Conservation (phyloP, 2,888 invertebrate species). For the Pheosia tremula region DNA sequence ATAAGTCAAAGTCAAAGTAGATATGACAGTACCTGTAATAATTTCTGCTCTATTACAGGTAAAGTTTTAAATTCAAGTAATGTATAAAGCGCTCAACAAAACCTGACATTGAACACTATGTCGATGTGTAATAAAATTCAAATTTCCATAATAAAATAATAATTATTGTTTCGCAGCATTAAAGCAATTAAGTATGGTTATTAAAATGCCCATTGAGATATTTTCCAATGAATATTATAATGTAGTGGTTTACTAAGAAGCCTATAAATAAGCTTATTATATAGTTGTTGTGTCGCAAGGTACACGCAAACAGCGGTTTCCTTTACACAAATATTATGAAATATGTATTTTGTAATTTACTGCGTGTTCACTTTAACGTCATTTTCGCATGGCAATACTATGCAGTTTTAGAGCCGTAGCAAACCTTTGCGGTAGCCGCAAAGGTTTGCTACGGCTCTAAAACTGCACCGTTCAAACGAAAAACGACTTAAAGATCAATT, state of each 20-base stretch:
- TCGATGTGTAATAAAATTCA: no score
- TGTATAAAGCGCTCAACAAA: background rate
- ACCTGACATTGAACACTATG: background rate
- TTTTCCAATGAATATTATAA: conserved; percentile 24
- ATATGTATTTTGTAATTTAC: no score
- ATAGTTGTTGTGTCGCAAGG: conserved; percentile 14
- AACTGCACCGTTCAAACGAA: no score
- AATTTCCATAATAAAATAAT: background rate
- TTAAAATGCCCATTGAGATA: conserved; percentile 16
- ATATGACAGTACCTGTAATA: no score
- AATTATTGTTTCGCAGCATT: conserved; percentile 10
- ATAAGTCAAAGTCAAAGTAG: no score
- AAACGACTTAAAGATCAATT: no score
- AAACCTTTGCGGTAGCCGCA: no score
- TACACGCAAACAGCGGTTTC: conserved; percentile 16
- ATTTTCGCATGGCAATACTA: no score
- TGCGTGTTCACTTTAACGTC: no score
- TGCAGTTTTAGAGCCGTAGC: no score
- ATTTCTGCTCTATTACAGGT: no score
- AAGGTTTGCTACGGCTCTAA: no score
- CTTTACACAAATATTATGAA: background rate
- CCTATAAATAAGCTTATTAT: conserved; percentile 23
- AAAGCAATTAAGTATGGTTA: conserved; percentile 4
- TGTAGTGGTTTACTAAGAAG: conserved; percentile 35
- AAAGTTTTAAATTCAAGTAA: background rate